phyloP scores from a whole-genome alignment of 30 jellyfish, hydroid and myxozoan species.

The Hydractinia echinata region DNA sequence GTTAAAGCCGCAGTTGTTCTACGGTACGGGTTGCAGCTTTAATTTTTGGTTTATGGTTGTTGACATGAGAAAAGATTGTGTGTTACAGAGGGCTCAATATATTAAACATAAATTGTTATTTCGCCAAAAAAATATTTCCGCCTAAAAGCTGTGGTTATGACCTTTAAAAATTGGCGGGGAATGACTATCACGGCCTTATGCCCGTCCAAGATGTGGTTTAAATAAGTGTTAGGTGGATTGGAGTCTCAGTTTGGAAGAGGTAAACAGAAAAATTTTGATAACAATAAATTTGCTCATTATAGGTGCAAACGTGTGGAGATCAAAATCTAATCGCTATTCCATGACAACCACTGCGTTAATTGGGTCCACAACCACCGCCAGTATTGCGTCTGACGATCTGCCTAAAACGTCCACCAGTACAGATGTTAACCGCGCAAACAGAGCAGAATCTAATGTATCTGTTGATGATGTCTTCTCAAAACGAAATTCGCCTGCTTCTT shows the following conservation, averaged over 20 bases:
- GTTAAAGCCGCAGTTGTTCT: constrained; percentile 88
- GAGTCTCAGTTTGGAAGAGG: not conserved
- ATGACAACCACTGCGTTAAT: constrained; percentile 91
- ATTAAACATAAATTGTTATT: too few species aligned
- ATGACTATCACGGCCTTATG: not conserved
- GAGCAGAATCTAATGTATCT: not conserved
- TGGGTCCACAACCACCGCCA: constrained; percentile 32
- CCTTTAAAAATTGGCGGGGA: too few species aligned
- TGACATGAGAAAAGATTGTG: too few species aligned
- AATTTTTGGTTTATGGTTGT: too few species aligned
- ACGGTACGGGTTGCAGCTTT: constrained; percentile 49
- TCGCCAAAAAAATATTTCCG: too few species aligned
- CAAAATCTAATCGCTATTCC: constrained; percentile 69
- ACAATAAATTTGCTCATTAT: not conserved
- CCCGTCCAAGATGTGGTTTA: not conserved
- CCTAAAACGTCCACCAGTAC: not conserved
- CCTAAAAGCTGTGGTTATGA: too few species aligned
- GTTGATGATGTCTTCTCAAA: not conserved
- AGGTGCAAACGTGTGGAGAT: constrained; percentile 94
- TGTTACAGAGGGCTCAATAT: too few species aligned
- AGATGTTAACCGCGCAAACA: constrained; percentile 7
- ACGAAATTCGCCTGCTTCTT: not conserved
- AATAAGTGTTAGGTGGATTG: not conserved
- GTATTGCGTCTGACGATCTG: not conserved
- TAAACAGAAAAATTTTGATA: not conserved